Conservation (phyloP, 2,888 invertebrate species). For the Geotrupes spiniger region DNA sequence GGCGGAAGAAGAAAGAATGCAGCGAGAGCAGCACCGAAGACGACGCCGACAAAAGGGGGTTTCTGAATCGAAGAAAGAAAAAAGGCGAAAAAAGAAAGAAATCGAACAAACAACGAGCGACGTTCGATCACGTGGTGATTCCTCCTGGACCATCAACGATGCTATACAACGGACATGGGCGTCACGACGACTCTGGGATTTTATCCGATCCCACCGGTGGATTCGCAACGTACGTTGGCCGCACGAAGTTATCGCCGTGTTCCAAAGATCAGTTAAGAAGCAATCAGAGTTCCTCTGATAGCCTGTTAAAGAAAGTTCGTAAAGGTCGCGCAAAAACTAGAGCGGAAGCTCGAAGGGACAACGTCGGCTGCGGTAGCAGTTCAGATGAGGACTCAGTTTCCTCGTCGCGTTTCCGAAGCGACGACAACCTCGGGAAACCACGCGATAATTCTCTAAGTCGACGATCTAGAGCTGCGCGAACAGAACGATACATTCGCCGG, state of each 20-base stretch:
- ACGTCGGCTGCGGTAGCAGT: constrained; percentile 59
- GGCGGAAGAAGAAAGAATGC: constrained; percentile 69
- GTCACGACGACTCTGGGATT: constrained; percentile 54
- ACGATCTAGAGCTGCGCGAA: constrained; percentile 70
- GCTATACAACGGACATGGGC: constrained; percentile 25
- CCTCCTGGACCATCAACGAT: constrained; percentile 24
- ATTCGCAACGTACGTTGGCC: constrained; percentile 35
- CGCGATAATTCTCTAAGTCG: constrained; percentile 58
- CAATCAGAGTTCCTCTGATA: constrained; percentile 52
- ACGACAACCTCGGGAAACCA: constrained; percentile 59
- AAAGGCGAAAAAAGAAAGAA: constrained; percentile 55
- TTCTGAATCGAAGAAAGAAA: constrained; percentile 47
- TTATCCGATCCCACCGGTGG: constrained; percentile 57
- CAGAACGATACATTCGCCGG: constrained; percentile 76
- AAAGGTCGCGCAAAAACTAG: constrained; percentile 64
- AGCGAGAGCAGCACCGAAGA: constrained; percentile 56
- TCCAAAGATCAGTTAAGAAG: constrained; percentile 26
- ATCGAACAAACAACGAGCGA: constrained; percentile 53
- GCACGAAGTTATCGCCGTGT: constrained; percentile 36
- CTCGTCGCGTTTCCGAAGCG: constrained; percentile 65
- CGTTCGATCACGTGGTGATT: constrained; percentile 65
- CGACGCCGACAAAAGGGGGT: constrained; percentile 43
- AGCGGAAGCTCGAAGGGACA: constrained; percentile 62
- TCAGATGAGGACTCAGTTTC: constrained; percentile 72
- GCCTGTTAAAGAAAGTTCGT: constrained; percentile 54